These are phyloP conservation scores for Nerophis lumbriciformis DNA, from an alignment of 2,113 vertebrate genomes.

Conservation along the genomic window DNA sequence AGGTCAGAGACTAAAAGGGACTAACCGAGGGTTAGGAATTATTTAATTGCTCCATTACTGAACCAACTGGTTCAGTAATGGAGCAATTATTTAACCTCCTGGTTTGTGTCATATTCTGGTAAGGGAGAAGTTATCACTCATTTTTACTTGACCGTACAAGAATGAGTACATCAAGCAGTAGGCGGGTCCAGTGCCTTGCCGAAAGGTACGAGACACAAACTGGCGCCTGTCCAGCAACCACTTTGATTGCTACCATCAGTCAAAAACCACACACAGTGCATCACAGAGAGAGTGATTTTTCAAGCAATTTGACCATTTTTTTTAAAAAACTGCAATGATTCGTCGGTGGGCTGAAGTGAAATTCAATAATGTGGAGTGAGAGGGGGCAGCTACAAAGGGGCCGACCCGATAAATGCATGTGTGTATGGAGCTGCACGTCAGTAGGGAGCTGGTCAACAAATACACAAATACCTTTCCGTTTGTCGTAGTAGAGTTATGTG, in stretches of 20 bases:
- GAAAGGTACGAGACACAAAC: neutral
- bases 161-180: conserved; percentile 2
- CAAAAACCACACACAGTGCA: neutral
- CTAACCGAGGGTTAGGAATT: neutral
- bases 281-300: neutral
- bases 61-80: too few species aligned
- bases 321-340: conserved; percentile 4
- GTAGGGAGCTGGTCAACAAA: neutral
- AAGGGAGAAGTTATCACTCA: neutral
- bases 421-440: neutral
- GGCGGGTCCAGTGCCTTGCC: conserved; percentile 3
- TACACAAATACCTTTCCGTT: neutral
- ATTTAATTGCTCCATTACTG: too few species aligned
- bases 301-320: conserved; percentile 6
- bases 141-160: neutral
- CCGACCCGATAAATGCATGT: too few species aligned
- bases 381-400: neutral
- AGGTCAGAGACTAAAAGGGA: too few species aligned
- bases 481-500: neutral
- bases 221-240: conserved; percentile 2
- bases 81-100: too few species aligned
- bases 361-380: conserved; percentile 1
- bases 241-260: neutral
- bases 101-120: neutral
- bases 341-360: neutral